Evolutionary conservation across 1,140 invertebrate species (phyloP).

Genomic region (Brachystomella parvula): DNA sequence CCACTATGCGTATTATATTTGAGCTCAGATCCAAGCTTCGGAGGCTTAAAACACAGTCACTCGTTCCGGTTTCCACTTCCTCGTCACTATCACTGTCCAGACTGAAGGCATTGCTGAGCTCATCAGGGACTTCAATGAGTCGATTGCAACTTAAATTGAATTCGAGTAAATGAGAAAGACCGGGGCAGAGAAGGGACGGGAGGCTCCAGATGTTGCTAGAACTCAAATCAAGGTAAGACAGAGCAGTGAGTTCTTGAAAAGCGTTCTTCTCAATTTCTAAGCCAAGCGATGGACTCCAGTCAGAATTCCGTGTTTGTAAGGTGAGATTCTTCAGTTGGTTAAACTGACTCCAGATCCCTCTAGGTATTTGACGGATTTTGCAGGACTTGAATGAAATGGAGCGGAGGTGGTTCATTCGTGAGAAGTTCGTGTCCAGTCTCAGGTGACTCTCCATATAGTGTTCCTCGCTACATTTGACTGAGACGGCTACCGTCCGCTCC

Average conservation of each 20-base stretch:
- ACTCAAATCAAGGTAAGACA: conserved; percentile 71
- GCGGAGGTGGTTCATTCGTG: conserved; percentile 61
- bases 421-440: conserved; percentile 57
- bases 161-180: conserved; percentile 58
- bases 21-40: conserved; percentile 51
- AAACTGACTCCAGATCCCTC: conserved; percentile 44
- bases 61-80: conserved; percentile 38
- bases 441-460: conserved; percentile 70
- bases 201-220: conserved; percentile 80
- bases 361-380: conserved; percentile 63
- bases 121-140: conserved; percentile 66
- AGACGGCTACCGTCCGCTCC: conserved; percentile 59
- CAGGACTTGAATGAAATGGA: no score
- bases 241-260: conserved; percentile 59
- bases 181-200: conserved; percentile 59
- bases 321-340: conserved; percentile 60
- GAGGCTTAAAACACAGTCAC: conserved; percentile 18
- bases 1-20: conserved; percentile 62
- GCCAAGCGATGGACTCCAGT: conserved; percentile 74
- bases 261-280: conserved; percentile 59
- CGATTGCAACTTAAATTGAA: conserved; percentile 74
- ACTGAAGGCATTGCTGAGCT: conserved; percentile 43
- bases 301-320: conserved; percentile 74
- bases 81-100: conserved; percentile 13
- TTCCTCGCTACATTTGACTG: conserved; percentile 65